phyloP scores from a whole-genome alignment of 2,113 vertebrate genomes.

The Dromas ardeola region DNA sequence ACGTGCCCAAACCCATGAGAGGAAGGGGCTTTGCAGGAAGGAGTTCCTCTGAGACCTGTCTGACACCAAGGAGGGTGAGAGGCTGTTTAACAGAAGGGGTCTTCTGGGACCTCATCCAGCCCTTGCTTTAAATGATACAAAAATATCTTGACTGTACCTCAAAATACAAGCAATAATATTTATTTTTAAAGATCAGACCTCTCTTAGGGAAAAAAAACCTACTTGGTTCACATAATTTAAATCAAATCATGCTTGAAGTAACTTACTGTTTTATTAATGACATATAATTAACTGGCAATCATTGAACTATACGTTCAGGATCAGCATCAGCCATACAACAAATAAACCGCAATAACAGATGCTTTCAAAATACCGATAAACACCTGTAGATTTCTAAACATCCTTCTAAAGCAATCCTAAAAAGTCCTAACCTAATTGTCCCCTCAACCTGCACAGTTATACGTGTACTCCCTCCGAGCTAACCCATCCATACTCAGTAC shows the following conservation, averaged over 20 bases:
- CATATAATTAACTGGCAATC: not conserved
- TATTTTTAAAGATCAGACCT: not conserved
- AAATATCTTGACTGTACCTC: not conserved
- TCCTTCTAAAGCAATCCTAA: not conserved
- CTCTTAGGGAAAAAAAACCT: not conserved
- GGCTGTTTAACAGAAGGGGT: not conserved
- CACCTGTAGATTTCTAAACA: not conserved
- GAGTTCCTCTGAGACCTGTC: not conserved
- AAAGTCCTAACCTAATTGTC: not conserved
- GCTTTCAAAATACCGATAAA: not conserved
- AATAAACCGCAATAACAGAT: not conserved
- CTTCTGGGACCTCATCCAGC: not conserved
- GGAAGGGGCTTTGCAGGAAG: not conserved
- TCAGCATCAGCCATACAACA: not conserved
- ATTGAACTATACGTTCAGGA: not conserved
- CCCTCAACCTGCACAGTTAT: too few relatives aligned
- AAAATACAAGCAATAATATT: not conserved
- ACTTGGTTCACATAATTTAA: not conserved
- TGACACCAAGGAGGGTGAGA: not conserved
- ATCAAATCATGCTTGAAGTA: not conserved
- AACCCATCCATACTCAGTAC: not conserved
- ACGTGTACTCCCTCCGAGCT: fast-evolving
- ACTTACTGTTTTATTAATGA: not conserved
- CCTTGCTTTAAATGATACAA: not conserved
- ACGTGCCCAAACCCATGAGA: not conserved